These are phyloP conservation scores for Corythornis cristatus DNA, from an alignment of 2,113 vertebrate species.

Conservation along the genomic window DNA sequence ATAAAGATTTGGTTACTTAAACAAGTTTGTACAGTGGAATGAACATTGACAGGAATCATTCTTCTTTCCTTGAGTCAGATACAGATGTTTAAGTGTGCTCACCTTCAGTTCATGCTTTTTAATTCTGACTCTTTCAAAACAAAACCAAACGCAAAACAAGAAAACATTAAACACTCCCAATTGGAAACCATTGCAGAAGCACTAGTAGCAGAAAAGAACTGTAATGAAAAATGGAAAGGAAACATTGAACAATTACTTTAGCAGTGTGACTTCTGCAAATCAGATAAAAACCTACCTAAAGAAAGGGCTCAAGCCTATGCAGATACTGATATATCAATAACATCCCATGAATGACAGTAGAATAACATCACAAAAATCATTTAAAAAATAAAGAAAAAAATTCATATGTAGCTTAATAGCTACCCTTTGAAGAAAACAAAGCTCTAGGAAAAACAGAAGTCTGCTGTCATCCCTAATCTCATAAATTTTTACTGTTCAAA, in stretches of 20 bases:
- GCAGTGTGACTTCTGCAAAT: neutral
- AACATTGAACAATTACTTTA: neutral
- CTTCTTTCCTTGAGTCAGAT: neutral
- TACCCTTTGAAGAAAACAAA: slow-evolving; percentile 54
- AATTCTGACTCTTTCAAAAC: slow-evolving; percentile 51
- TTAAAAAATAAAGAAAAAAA: neutral
- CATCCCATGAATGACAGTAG: neutral
- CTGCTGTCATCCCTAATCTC: slow-evolving; percentile 16
- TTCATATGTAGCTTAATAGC: slow-evolving; percentile 1
- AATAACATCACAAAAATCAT: neutral
- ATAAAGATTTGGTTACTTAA: neutral
- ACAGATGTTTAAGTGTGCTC: neutral
- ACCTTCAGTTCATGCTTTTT: neutral
- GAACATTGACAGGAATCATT: neutral
- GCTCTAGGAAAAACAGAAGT: slow-evolving; percentile 40
- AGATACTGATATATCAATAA: slow-evolving; percentile 10
- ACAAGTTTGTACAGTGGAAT: neutral
- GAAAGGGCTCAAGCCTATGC: neutral
- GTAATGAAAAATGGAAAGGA: slow-evolving; percentile 25
- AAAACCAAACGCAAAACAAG: neutral
- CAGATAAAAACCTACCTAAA: neutral
- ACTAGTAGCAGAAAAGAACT: neutral
- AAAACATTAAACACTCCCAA: slow-evolving; percentile 7
- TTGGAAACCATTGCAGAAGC: slow-evolving; percentile 13
- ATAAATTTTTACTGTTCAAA: slow-evolving; percentile 48